Percentiles rank a stretch among this genome's conserved stretches.
These are phyloP conservation scores for Oreotrochilus melanogaster DNA, from an alignment of 2,113 vertebrate genomes.

Conservation along the genomic window DNA sequence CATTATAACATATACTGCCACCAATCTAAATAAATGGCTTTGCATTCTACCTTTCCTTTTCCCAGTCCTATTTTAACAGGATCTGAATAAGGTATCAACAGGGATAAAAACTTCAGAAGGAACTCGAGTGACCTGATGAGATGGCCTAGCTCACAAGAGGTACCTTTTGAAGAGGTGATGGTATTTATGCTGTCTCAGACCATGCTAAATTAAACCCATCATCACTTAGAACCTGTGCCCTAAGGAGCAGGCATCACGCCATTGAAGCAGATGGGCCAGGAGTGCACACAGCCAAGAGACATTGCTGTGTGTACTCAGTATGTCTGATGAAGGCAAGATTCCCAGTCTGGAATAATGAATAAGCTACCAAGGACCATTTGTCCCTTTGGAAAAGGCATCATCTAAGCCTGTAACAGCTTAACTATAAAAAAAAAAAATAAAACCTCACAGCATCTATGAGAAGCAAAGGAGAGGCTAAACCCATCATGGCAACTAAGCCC, in stretches of 20 bases:
- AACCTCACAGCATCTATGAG: background rate
- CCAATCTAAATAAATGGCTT: background rate
- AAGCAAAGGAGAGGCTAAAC: background rate
- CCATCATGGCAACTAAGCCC: background rate
- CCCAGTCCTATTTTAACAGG: background rate
- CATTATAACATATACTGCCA: background rate
- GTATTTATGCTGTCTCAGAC: background rate
- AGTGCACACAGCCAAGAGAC: constrained; percentile 14
- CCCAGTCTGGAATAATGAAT: background rate
- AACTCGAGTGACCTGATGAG: constrained; percentile 12
- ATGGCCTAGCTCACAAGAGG: background rate
- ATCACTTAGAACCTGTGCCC: background rate
- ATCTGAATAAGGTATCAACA: background rate
- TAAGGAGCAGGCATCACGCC: background rate
- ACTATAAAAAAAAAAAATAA: background rate
- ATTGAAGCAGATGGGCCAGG: constrained; percentile 46
- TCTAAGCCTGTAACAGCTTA: background rate
- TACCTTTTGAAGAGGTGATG: background rate
- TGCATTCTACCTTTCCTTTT: background rate
- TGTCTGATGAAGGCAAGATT: background rate
- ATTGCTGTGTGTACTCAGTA: background rate
- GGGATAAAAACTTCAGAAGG: constrained; percentile 22
- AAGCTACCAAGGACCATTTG: background rate
- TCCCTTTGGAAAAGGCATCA: background rate
- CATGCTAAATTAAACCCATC: constrained; percentile 51